These are phyloP conservation scores for Tethya wilhelma DNA, from an alignment of 37 sponge, comb jelly and placozoan species.

Conservation along the genomic window DNA sequence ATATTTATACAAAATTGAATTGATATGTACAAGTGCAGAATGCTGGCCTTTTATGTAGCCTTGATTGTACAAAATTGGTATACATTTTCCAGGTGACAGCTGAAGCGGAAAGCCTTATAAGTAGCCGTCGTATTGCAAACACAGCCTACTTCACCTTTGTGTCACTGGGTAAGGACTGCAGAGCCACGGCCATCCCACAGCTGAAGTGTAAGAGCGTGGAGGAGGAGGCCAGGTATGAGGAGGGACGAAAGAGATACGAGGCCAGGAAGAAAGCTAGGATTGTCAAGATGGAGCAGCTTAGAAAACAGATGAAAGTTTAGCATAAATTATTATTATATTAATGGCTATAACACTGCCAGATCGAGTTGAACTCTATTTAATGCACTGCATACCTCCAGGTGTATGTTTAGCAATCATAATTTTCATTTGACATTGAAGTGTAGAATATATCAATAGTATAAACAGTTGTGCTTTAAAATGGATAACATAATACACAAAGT, in stretches of 20 bases:
- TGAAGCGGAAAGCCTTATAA: conserved; percentile 60
- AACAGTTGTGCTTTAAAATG: neutral
- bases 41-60: no score
- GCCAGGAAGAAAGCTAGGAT: conserved; percentile 55
- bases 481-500: neutral
- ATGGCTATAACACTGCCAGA: neutral
- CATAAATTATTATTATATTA: neutral
- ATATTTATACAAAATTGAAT: no score
- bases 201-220: conserved; percentile 47
- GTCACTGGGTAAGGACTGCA: conserved; percentile 55
- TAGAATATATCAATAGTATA: neutral
- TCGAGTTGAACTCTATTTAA: neutral
- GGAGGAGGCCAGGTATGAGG: conserved; percentile 61
- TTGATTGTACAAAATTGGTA: neutral
- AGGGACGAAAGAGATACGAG: conserved; percentile 53
- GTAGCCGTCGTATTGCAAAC: conserved; percentile 59
- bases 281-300: neutral
- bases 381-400: neutral
- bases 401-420: neutral
- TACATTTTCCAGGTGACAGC: conserved; percentile 25
- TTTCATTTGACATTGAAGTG: conserved; percentile 7
- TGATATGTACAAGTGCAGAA: no score
- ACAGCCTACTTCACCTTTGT: conserved; percentile 90
- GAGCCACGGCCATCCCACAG: conserved; percentile 56
- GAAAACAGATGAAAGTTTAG: neutral